Evolutionary conservation across 2,797 vertebrate genomes (phyloP).

Genomic region (Peromyscus nudipes): DNA sequence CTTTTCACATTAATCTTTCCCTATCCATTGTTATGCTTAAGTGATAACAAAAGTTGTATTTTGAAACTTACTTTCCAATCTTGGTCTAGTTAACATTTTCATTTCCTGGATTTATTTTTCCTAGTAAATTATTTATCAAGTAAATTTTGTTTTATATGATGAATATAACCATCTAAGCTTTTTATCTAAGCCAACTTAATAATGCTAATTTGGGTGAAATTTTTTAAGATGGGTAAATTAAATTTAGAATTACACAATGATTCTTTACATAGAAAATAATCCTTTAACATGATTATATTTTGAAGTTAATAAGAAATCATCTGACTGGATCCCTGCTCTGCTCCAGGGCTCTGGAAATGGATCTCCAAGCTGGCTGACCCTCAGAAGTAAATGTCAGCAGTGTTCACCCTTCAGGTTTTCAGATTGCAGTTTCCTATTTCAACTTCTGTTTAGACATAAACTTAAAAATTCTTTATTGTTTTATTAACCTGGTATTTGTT

Average conservation of each 20-base stretch:
- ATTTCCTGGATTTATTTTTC: slow-evolving; percentile 48
- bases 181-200: slow-evolving; percentile 49
- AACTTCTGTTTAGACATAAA: slow-evolving; percentile 61
- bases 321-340: slow-evolving; percentile 34
- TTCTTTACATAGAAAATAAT: slow-evolving; percentile 31
- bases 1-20: slow-evolving; percentile 42
- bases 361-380: slow-evolving; percentile 82
- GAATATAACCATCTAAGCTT: background rate
- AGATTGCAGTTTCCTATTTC: slow-evolving; percentile 74
- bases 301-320: slow-evolving; percentile 40
- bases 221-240: slow-evolving; percentile 34
- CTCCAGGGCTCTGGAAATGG: slow-evolving; percentile 56
- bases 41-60: slow-evolving; percentile 12
- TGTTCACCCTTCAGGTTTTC: slow-evolving; percentile 50
- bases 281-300: slow-evolving; percentile 31
- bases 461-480: background rate
- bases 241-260: slow-evolving; percentile 49
- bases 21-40: slow-evolving; percentile 53
- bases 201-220: slow-evolving; percentile 41
- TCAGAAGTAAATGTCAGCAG: slow-evolving; percentile 87
- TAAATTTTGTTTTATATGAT: slow-evolving; percentile 58
- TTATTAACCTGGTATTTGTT: slow-evolving; percentile 53
- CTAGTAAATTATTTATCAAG: slow-evolving; percentile 44
- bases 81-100: background rate
- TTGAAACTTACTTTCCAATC: slow-evolving; percentile 33